Evolutionary conservation across 2,888 invertebrate genomes (phyloP), one percentile per base, ranked within the genome.

Genomic region (Hypolimnas misippus): DNA sequence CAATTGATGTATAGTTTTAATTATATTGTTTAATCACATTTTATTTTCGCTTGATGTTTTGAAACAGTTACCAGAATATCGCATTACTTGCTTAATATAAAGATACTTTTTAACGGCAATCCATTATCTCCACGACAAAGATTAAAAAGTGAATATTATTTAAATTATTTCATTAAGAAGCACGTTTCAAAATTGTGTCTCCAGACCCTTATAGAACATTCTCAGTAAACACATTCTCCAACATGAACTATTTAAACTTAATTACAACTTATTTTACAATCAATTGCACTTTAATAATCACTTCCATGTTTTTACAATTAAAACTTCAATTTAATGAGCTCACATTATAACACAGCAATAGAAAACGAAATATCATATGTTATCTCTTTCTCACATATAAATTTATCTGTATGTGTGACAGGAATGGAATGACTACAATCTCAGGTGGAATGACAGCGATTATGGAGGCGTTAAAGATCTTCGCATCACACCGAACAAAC

Each of bases 391-490:
- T 70, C 70, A 74, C 69, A 72, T 63, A 65, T 75, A 67, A 71
- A 61, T 55, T 62, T 63, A 67, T 63, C 25, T 72, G 56, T 77
- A 67, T 79, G 78, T 82, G 79, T 76, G 83, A 74, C 93, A 98
- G 98, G 98, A 98, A 93, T 99, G 99, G 99, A 97, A 96, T 83
- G 99, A 99, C 92, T 97, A 98, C 93, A 99, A 98, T 91, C 94
- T 99, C 77, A 94, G 96, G 79, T 99, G 99, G 99, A 98, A 99
- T 89, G 97, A 97, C 84, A 94, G 96, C 65, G 98, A 99, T 79
- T 99, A 97, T 83, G 98, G 98, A 40, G 97, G 97, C 59, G 97
- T 99, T 60, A 97, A 97, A 86, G 98, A 97, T 84, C 94, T 99
- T 66, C 94, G 98, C 80, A 97, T 99, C 83, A 98, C 98, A 70